Percentiles rank a stretch among this genome's conserved stretches.
These are phyloP conservation scores for Gastrophysa polygoni DNA, from an alignment of 2,888 invertebrate genomes.

Conservation along the genomic window DNA sequence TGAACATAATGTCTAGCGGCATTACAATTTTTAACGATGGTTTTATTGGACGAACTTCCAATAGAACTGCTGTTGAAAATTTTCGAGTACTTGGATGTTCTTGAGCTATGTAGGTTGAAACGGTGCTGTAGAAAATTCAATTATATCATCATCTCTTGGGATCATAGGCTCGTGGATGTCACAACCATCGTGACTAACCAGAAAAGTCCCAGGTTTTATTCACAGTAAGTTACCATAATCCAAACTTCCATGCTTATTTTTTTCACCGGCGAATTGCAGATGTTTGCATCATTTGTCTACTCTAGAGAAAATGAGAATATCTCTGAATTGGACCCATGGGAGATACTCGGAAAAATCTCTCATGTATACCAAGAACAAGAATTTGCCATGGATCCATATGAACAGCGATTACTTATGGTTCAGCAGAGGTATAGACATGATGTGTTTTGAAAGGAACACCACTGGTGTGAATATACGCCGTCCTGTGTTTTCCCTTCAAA, in stretches of 20 bases:
- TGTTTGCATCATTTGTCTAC: slow-evolving; percentile 24
- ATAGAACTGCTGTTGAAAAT: slow-evolving; percentile 61
- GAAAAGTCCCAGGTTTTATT: slow-evolving; percentile 31
- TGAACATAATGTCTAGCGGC: not conserved
- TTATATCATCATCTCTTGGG: slow-evolving; percentile 54
- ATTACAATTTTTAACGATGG: not conserved
- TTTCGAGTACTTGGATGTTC: slow-evolving; percentile 61
- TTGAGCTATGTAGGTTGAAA: slow-evolving; percentile 61
- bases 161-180: slow-evolving; percentile 35
- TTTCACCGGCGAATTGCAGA: slow-evolving; percentile 24
- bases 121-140: slow-evolving; percentile 60
- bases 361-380: slow-evolving; percentile 55
- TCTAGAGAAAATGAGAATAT: slow-evolving; percentile 44
- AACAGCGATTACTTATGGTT: slow-evolving; percentile 62
- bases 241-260: not conserved
- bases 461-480: slow-evolving; percentile 27
- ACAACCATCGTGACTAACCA: slow-evolving; percentile 37
- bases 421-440: slow-evolving; percentile 58
- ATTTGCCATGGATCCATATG: slow-evolving; percentile 63
- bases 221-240: slow-evolving; percentile 25
- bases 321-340: slow-evolving; percentile 65
- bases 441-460: slow-evolving; percentile 49
- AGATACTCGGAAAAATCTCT: slow-evolving; percentile 59
- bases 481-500: slow-evolving; percentile 13
- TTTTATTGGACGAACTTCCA: slow-evolving; percentile 47